Evolutionary conservation across 1,140 invertebrate genomes (phyloP), one percentile per base, ranked within the genome.

Genomic region (Drosophila cardini): DNA sequence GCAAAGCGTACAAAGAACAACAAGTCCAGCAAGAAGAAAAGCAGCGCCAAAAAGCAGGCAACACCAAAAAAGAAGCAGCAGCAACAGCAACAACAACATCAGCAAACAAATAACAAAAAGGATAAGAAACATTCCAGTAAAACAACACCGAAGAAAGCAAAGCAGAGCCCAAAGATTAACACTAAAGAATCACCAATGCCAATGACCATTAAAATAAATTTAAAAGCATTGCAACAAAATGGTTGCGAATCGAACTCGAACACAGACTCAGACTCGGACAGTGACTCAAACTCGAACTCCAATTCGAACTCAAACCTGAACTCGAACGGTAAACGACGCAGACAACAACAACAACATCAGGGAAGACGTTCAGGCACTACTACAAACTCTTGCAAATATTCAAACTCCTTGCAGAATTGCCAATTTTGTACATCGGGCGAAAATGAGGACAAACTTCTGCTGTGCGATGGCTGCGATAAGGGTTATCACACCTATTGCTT

Each of bases 401-500:
- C 85, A 57, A 90, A 89, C 92, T 84, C 90, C 78, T 96, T 95
- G 55, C 94, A 98, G 97, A 97, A 97, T 93, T 99, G 98, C 93
- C 98, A 99, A 93, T 98, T 99, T 92, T 99, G 98, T 93, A 95
- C 97, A 84, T 96, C 96, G 89, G 98, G 98, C 69, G 98, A 99
- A 93, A 98, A 99, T 87, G 98, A 99, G 93, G 98, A 98, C 79
- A 97, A 98, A 92, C 93, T 99, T 46, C 93, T 99, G 64, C 93
- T 99, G 2, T 99, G 98, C 93, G 98, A 99, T 93, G 97, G 97
- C 71, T 99, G 98, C 94, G 98, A 99, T 93, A 97, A 97, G 93
- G 98, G 98, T 52, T 99, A 99, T 92, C 98, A 99, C 94, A 99
- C 97, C 46, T 99, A 99, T 92, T 99, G 98, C 94, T 99, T 99